phyloP scores from a whole-genome alignment of 2,888 invertebrate genomes.

The Antheraea yamamai region DNA sequence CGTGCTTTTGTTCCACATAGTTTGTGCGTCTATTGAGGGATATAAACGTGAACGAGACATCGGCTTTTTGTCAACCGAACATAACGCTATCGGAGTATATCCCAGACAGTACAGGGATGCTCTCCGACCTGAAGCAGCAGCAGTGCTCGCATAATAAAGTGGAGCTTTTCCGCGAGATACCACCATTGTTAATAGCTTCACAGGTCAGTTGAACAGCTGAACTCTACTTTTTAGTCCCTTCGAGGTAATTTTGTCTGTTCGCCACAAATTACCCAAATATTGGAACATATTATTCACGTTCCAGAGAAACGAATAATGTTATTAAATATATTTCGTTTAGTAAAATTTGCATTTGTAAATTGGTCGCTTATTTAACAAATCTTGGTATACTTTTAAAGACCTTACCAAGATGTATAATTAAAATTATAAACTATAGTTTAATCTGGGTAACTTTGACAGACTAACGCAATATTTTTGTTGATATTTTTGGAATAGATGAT shows the following conservation, averaged over 20 bases:
- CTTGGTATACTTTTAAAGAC: too few relatives aligned
- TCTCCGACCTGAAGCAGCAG: conserved; percentile 51
- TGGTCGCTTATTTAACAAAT: too few relatives aligned
- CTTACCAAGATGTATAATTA: too few relatives aligned
- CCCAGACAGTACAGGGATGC: conserved; percentile 57
- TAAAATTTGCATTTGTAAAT: too few relatives aligned
- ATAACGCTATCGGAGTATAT: conserved; percentile 64
- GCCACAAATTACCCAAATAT: too few relatives aligned
- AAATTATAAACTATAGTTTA: too few relatives aligned
- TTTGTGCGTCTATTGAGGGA: conserved; percentile 70
- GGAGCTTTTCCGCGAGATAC: conserved; percentile 56
- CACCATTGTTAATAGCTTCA: conserved; percentile 61
- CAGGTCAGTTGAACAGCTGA: conserved; percentile 51
- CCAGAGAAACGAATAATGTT: too few relatives aligned
- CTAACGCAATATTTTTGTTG: too few relatives aligned
- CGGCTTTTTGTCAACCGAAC: conserved; percentile 56
- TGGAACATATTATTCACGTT: too few relatives aligned
- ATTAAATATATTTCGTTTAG: too few relatives aligned
- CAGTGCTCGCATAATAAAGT: conserved; percentile 48
- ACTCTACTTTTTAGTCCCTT: not conserved
- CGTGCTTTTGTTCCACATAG: conserved; percentile 38
- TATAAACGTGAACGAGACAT: conserved; percentile 58
- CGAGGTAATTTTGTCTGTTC: not conserved
- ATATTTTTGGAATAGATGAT: too few relatives aligned
- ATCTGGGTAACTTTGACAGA: not conserved